Percentiles rank a stretch among this genome's conserved stretches.
phyloP scores from a whole-genome alignment of 2,113 vertebrate species.

The Salvelinus namaycush region DNA sequence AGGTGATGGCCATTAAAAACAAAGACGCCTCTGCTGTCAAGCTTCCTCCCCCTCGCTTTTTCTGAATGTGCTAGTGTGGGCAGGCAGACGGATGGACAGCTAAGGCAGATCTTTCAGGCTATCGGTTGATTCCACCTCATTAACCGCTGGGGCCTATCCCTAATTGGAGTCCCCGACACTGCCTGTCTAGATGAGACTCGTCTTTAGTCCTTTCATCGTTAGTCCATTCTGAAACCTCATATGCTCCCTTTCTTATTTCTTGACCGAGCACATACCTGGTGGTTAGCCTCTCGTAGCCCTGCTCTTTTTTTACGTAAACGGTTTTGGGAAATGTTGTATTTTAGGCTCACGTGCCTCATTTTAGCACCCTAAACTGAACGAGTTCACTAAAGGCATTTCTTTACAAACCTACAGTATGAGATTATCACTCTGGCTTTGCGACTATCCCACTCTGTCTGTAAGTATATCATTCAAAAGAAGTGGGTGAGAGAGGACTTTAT shows the following conservation, averaged over 20 bases:
- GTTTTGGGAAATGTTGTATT: not conserved
- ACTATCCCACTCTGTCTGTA: not conserved
- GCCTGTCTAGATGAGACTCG: not conserved
- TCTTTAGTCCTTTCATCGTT: not conserved
- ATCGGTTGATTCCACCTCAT: slow-evolving; percentile 27
- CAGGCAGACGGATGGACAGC: slow-evolving; percentile 9
- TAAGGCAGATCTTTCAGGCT: slow-evolving; percentile 21
- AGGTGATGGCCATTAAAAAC: slow-evolving; percentile 60
- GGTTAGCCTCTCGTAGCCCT: too few species aligned
- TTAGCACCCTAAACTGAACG: not conserved
- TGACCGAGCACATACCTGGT: too few species aligned
- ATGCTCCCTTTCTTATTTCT: not conserved
- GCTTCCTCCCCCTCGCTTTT: not conserved
- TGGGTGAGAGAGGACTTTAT: not conserved
- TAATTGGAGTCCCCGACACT: slow-evolving; percentile 25
- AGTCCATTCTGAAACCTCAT: not conserved
- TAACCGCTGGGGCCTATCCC: slow-evolving; percentile 17
- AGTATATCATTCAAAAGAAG: slow-evolving; percentile 16
- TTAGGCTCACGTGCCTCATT: too few species aligned
- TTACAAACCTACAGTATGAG: too few species aligned
- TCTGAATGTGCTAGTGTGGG: not conserved
- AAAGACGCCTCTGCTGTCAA: slow-evolving; percentile 42
- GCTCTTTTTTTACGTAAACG: not conserved
- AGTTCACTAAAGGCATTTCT: too few species aligned
- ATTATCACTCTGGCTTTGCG: not conserved